These are phyloP conservation scores for Drosophila sechellia DNA, from an alignment of 1,140 invertebrate species.

Conservation along the genomic window DNA sequence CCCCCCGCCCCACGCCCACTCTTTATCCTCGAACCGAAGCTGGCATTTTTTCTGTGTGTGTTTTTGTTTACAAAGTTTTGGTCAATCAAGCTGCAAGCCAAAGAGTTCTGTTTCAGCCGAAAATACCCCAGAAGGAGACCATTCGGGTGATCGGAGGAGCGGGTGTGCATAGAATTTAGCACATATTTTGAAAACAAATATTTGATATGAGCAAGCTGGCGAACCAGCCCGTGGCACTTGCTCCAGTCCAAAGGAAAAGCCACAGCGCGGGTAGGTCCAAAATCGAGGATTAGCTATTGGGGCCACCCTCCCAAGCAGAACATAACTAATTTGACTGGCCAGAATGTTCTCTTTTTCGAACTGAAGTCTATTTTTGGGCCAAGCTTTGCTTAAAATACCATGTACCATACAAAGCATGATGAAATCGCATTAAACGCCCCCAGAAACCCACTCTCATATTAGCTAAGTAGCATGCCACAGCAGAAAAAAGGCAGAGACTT, in stretches of 20 bases:
- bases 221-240: slow-evolving; percentile 7
- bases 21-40: slow-evolving; percentile 34
- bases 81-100: slow-evolving; percentile 48
- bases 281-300: background rate
- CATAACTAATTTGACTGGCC: background rate
- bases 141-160: slow-evolving; percentile 1
- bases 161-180: slow-evolving; percentile 56
- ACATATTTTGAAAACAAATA: slow-evolving; percentile 76
- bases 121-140: slow-evolving; percentile 38
- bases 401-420: slow-evolving; percentile 28
- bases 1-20: slow-evolving; percentile 2
- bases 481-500: slow-evolving; percentile 23
- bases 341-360: slow-evolving; percentile 4
- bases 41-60: slow-evolving; percentile 55
- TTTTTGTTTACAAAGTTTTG: slow-evolving; percentile 68
- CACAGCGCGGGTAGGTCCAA: background rate
- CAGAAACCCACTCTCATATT: slow-evolving; percentile 15
- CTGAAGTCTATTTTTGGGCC: slow-evolving; percentile 31
- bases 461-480: slow-evolving; percentile 8
- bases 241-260: slow-evolving; percentile 9
- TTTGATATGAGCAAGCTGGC: slow-evolving; percentile 60
- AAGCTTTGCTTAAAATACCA: slow-evolving; percentile 53
- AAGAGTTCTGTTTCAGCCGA: slow-evolving; percentile 34
- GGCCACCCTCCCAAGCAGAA: background rate
- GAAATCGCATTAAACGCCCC: slow-evolving; percentile 59